Evolutionary conservation across 2,888 invertebrate genomes (phyloP).

Genomic region (Pasiphila rectangulata): DNA sequence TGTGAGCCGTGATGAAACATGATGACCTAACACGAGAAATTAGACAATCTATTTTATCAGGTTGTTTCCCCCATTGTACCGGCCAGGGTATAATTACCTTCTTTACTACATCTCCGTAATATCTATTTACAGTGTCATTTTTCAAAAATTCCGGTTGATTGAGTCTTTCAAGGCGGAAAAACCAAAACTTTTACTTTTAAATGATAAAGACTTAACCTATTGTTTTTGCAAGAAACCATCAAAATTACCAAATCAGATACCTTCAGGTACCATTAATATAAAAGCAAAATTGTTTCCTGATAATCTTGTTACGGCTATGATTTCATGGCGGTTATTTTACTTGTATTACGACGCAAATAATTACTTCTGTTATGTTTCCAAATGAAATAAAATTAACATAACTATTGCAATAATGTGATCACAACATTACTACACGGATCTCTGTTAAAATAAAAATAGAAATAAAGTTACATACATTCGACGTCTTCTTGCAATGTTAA

Average conservation of each 20-base stretch:
- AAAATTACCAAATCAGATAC: too few relatives aligned
- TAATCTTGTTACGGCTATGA: conserved; percentile 4
- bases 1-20: conserved; percentile 28
- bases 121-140: too few relatives aligned
- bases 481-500: conserved; percentile 10
- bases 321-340: not conserved
- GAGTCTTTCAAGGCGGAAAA: too few relatives aligned
- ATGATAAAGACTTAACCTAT: too few relatives aligned
- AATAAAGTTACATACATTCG: conserved; percentile 13
- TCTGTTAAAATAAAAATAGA: conserved; percentile 14
- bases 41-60: not conserved
- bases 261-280: too few relatives aligned
- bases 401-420: conserved; percentile 12
- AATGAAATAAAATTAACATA: conserved; percentile 17
- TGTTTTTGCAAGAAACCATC: too few relatives aligned
- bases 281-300: not conserved
- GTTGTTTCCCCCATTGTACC: too few relatives aligned
- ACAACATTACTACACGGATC: conserved; percentile 13
- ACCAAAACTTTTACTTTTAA: too few relatives aligned
- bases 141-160: too few relatives aligned
- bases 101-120: too few relatives aligned
- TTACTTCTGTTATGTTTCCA: not conserved
- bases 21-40: conserved; percentile 16
- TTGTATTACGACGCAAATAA: not conserved
- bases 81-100: too few relatives aligned